Conservation (phyloP, 2,888 invertebrate genomes). For the Furcula furcula region DNA sequence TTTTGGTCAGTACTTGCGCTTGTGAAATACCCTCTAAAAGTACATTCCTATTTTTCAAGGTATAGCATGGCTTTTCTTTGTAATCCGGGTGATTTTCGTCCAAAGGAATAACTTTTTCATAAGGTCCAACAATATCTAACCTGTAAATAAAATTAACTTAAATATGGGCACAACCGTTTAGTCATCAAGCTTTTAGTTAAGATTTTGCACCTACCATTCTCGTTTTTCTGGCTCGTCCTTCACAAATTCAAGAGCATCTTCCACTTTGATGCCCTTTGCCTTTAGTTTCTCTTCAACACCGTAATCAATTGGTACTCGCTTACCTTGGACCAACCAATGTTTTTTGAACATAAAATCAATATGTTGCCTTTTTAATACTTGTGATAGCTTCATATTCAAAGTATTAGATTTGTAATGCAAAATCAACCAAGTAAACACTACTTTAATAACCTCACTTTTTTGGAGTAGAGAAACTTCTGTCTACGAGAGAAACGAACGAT, state of each 20-base stretch:
- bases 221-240: slow-evolving; percentile 55
- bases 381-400: slow-evolving; percentile 84
- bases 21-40: slow-evolving; percentile 88
- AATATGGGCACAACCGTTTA: not conserved
- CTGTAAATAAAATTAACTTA: slow-evolving; percentile 53
- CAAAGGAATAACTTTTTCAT: slow-evolving; percentile 55
- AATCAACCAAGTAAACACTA: slow-evolving; percentile 12
- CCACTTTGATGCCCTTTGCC: slow-evolving; percentile 81
- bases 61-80: slow-evolving; percentile 82
- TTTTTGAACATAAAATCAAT: slow-evolving; percentile 87
- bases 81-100: slow-evolving; percentile 85
- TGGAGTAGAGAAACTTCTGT: too few relatives aligned
- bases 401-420: slow-evolving; percentile 7
- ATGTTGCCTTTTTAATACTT: slow-evolving; percentile 84
- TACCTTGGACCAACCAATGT: slow-evolving; percentile 87
- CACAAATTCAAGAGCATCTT: slow-evolving; percentile 83
- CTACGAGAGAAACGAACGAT: too few relatives aligned
- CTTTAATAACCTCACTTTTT: slow-evolving; percentile 1
- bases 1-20: slow-evolving; percentile 91
- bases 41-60: slow-evolving; percentile 83
- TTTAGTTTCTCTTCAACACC: slow-evolving; percentile 78
- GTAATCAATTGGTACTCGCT: slow-evolving; percentile 79
- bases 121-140: slow-evolving; percentile 66
- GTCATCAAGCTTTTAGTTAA: too few relatives aligned
- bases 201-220: slow-evolving; percentile 43